Conservation (phyloP, 2,797 vertebrate genomes). For the Xiphophorus birchmanni region DNA sequence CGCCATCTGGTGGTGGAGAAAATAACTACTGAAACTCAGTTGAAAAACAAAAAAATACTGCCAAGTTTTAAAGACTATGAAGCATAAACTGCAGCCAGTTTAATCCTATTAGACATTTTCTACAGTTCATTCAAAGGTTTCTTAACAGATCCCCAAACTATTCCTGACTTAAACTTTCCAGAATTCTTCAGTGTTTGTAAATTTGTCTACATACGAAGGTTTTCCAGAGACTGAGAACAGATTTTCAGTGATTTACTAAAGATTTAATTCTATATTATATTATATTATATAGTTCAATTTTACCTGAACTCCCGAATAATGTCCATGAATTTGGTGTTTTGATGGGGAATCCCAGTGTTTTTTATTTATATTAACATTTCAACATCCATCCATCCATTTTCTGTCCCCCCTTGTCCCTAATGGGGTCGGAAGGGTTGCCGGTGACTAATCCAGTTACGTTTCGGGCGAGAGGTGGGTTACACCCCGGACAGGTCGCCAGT, state of each 20-base stretch:
- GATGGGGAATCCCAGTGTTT: too few relatives aligned
- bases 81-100: neutral
- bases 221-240: neutral
- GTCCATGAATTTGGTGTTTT: neutral
- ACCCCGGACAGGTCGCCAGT: too few relatives aligned
- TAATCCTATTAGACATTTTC: neutral
- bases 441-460: too few relatives aligned
- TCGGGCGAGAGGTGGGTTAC: too few relatives aligned
- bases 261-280: neutral
- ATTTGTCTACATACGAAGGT: neutral
- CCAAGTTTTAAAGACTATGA: neutral
- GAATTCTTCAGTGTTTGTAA: neutral
- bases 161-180: neutral
- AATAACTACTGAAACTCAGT: neutral
- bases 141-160: neutral
- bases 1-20: constrained; percentile 63
- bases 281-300: neutral
- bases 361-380: too few relatives aligned
- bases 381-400: too few relatives aligned
- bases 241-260: neutral
- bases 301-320: neutral
- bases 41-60: neutral
- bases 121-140: neutral
- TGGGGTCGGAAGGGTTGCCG: too few relatives aligned
- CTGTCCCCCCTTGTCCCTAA: too few relatives aligned